Evolutionary conservation across 2,113 vertebrate genomes (phyloP), one percentile per base, ranked within the genome.

Genomic region (Rostratula benghalensis): DNA sequence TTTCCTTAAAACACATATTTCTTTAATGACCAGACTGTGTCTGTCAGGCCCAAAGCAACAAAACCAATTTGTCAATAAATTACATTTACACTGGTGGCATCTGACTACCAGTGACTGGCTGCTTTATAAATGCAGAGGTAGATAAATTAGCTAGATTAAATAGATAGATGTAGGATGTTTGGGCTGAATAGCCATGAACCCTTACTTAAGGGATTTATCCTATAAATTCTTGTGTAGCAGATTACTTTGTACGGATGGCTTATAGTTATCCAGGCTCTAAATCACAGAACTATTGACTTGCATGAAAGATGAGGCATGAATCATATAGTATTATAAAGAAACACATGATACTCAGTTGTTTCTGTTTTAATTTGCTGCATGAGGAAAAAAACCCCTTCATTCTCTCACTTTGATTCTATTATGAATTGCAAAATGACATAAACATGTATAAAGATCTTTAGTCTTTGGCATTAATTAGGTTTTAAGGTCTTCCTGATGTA

Each of bases 191-290:
- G 37, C 30, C 30, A 37, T 64, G 87, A 96, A 91, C 79, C 39
- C 67, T 96, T 96, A 92, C 90, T 97, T 96, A 96, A 95, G 60
- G 88, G 81, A 35, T 94, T 93, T 95, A 93, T 90, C 51, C 89
- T 95, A 81, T 91, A 94, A 97, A 94, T 95, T 96, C 89, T 61
- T 71, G 45, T 81, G 31, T 79, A 97, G 65, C 70, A 67, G 37
- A 86, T 79, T 93, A 85, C 35, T 92, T 96, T 96, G 75, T 83
- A 79, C 48, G 88, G 81, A 95, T 94, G 90, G 79, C 77, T 95
- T 94, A 92, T 37, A 94, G 87, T 63, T 93, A 59, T 65, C 48
- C 57, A 43, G 69, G 41, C 77, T 91, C 61, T 96, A 96, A 96
- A 93, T 94, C 80, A 92, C 45, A 68, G 35, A 87, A 53, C 39